Percentiles rank a stretch among this genome's conserved stretches.
These are phyloP conservation scores for Xestoiulus laeticollis DNA, from an alignment of 2,888 invertebrate genomes.

Conservation along the genomic window DNA sequence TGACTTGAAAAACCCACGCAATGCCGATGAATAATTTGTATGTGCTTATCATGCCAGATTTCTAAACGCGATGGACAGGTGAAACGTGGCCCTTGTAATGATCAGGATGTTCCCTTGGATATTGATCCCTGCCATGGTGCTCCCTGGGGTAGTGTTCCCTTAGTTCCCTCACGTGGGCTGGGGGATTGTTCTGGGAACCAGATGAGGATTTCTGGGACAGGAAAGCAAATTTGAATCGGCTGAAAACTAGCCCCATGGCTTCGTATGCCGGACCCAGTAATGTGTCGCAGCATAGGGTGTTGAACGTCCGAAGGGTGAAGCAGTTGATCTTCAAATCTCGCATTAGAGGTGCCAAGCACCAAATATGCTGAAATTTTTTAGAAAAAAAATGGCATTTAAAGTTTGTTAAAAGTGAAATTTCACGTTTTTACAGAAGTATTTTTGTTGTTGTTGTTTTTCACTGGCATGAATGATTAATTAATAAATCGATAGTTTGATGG, in stretches of 20 bases:
- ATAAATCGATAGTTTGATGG: neutral
- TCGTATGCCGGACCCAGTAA: conserved; percentile 72
- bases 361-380: conserved; percentile 72
- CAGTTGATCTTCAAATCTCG: conserved; percentile 75
- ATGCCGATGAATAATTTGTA: neutral
- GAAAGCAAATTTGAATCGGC: conserved; percentile 52
- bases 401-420: too few species aligned
- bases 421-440: neutral
- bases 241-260: conserved; percentile 71
- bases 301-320: conserved; percentile 70
- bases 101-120: conserved; percentile 19
- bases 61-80: conserved; percentile 23
- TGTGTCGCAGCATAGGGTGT: conserved; percentile 70
- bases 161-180: neutral
- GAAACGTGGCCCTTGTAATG: conserved; percentile 1
- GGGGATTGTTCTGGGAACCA: neutral
- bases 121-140: neutral
- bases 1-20: neutral
- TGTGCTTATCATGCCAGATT: neutral
- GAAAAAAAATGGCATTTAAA: too few species aligned
- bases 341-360: conserved; percentile 76
- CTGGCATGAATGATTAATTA: too few species aligned
- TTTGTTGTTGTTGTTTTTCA: conserved; percentile 28
- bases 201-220: conserved; percentile 49
- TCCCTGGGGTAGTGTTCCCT: neutral